Evolutionary conservation across 2,797 vertebrate species (phyloP), one percentile per base, ranked within the genome.

Genomic region (Epinephelus malabaricus): DNA sequence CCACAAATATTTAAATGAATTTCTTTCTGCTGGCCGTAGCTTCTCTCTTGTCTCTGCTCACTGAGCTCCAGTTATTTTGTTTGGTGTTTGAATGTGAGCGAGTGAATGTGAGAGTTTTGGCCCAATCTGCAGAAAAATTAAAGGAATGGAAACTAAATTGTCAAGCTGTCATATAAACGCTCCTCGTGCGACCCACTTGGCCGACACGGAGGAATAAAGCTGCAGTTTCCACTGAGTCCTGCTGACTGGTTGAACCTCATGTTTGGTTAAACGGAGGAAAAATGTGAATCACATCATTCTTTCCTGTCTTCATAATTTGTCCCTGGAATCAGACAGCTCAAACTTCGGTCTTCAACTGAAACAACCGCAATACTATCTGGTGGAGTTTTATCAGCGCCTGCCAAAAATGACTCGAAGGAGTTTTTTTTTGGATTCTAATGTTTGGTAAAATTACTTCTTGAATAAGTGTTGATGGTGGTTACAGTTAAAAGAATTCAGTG

Each of bases 131-230:
- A 60, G 34, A 62, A 64, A 69, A 46, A n/a, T 38, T 5, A 18
- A 50, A 55, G 47, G 4, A 46, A 69, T 40, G 58, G 51, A 68
- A 69, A 65, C 1, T 18, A 2, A 19, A 34, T 34, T 34, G 34
- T 34, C 34, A 34, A 34, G 34, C 34, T 34, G 34, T 34, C 34
- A 34, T 4, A 8, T 6, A 9, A 40, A 46, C 4, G 23, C 10
- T 21, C 7, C 63, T 25, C 45, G 18, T 66, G 60, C 58, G 85
- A 79, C 75, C 75, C 55, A 81, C 12, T 84, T 84, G 81, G 84
- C 70, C 53, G 15, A 0, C 6, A 2, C 5, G 15, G 3, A 47
- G 70, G 74, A 81, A 82, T 10, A 71, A 77, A 63, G 76, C 60
- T 67, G 77, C 46, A 49, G 34, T 82, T 82, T 82, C 80, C 84